Evolutionary conservation across 2,888 invertebrate species (phyloP).

Genomic region (Spicauda simplicius): DNA sequence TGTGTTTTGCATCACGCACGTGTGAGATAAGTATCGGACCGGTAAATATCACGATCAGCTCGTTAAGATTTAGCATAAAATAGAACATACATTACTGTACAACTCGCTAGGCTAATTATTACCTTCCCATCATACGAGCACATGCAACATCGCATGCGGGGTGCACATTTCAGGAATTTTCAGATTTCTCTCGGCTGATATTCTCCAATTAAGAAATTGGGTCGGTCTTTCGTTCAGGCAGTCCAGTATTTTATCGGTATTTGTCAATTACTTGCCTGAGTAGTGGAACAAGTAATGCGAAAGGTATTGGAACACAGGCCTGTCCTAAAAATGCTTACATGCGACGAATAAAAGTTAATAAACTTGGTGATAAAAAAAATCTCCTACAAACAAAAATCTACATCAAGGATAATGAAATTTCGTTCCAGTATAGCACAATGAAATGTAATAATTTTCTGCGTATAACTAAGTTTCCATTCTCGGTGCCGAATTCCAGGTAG

Average conservation of each 20-base stretch:
- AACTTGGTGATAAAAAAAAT: no score
- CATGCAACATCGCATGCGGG: constrained; percentile 30
- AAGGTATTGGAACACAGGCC: background rate
- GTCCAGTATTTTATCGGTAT: no score
- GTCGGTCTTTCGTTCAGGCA: background rate
- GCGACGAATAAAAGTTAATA: background rate
- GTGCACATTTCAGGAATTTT: constrained; percentile 10
- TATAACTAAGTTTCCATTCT: no score
- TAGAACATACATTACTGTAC: background rate
- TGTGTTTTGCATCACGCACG: background rate
- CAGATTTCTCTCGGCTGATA: constrained; percentile 26
- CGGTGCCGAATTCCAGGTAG: no score
- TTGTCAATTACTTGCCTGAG: background rate
- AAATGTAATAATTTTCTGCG: no score
- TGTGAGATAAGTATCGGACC: background rate
- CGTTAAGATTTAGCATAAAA: constrained; percentile 14
- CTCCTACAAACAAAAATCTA: no score
- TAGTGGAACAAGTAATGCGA: background rate
- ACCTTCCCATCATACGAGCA: constrained; percentile 16
- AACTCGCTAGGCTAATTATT: constrained; percentile 16
- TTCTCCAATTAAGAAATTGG: constrained; percentile 7
- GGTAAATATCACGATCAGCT: constrained; percentile 5
- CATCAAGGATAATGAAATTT: no score
- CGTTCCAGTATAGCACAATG: no score
- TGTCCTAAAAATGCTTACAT: background rate